Conservation (phyloP, 2,888 invertebrate species). For the Chirona hameri region DNA sequence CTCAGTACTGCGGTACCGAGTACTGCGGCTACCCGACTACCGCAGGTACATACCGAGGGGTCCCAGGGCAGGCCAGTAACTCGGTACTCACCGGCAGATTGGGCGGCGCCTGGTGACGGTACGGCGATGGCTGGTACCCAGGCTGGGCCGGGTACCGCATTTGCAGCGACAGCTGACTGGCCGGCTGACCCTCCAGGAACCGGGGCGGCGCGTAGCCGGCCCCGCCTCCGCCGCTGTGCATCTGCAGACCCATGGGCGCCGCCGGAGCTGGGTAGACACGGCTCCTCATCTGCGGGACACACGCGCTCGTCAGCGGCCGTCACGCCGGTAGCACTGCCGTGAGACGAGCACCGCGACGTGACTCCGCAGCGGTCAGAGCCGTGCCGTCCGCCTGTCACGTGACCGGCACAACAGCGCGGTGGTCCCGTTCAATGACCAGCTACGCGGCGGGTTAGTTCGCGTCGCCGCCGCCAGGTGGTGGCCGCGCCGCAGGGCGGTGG, state of each 20-base stretch:
- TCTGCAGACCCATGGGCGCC: not conserved
- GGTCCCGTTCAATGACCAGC: slow-evolving; percentile 12
- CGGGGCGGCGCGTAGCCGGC: slow-evolving; percentile 4
- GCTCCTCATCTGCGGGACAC: not conserved
- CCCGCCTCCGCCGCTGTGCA: not conserved
- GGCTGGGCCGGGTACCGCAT: not conserved
- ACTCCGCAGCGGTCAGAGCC: not conserved
- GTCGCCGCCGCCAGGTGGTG: not conserved
- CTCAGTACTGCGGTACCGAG: no score
- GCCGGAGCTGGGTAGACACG: slow-evolving; percentile 4
- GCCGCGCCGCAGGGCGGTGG: not conserved
- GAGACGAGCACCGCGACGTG: not conserved
- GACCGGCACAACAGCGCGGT: not conserved
- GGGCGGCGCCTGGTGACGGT: not conserved
- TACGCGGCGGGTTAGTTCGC: not conserved
- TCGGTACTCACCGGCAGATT: slow-evolving; percentile 5
- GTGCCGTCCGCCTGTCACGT: not conserved
- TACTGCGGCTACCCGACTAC: no score
- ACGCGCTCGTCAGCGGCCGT: not conserved
- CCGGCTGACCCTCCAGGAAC: not conserved
- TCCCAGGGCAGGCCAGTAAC: no score
- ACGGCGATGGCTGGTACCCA: not conserved
- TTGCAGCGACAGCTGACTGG: not conserved
- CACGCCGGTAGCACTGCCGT: not conserved
- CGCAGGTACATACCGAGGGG: no score